Evolutionary conservation across 2,888 invertebrate genomes (phyloP).

Genomic region (Drosophila nr. fundita): DNA sequence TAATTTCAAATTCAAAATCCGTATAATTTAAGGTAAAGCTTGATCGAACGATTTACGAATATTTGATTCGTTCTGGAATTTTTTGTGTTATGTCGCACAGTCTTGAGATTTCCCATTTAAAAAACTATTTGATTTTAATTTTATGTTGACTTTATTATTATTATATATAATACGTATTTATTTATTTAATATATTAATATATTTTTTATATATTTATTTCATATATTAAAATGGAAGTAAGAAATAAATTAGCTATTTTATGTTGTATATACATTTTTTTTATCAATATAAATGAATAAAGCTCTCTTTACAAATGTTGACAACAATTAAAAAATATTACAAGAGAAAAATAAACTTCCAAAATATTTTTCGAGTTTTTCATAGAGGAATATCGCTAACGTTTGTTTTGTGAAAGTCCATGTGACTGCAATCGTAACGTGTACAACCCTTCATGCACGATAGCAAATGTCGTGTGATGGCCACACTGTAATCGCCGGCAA

Average conservation of each 20-base stretch:
- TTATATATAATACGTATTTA: neutral
- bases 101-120: neutral
- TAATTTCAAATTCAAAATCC: neutral
- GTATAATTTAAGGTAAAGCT: neutral
- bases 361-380: too few species aligned
- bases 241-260: neutral
- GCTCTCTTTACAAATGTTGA: too few species aligned
- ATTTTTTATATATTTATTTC: neutral
- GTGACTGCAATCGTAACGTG: constrained; percentile 7
- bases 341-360: neutral
- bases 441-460: constrained; percentile 20
- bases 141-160: neutral
- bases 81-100: neutral
- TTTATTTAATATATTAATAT: neutral
- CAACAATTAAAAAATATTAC: neutral
- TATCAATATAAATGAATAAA: neutral
- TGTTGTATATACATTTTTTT: neutral
- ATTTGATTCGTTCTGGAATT: neutral
- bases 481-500: constrained; percentile 54
- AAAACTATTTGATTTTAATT: neutral
- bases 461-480: constrained; percentile 16
- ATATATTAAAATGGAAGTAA: neutral
- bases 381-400: neutral
- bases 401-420: neutral
- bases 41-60: neutral